Percentiles rank a stretch among this genome's conserved stretches.
phyloP scores from a whole-genome alignment of 2,797 vertebrate genomes.

The Myotis myotis region DNA sequence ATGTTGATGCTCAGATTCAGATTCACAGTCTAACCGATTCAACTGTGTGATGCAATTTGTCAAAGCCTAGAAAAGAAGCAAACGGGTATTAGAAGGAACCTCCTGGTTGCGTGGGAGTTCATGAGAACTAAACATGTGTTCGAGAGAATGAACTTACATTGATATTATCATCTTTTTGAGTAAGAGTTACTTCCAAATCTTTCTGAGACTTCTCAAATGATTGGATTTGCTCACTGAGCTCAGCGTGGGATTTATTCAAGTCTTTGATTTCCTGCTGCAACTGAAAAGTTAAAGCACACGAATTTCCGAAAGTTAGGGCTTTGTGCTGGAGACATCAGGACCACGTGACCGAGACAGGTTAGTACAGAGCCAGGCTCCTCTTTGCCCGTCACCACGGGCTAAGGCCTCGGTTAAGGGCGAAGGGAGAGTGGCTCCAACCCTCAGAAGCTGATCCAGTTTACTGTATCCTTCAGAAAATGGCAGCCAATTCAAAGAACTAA shows the following conservation, averaged over 20 bases:
- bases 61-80: slow-evolving; percentile 88
- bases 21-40: slow-evolving; percentile 87
- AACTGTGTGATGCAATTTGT: slow-evolving; percentile 93
- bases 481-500: not conserved
- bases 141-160: slow-evolving; percentile 85
- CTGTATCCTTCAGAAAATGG: not conserved
- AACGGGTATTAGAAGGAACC: not conserved
- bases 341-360: not conserved
- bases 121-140: not conserved
- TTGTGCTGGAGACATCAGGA: not conserved
- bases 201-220: slow-evolving; percentile 92
- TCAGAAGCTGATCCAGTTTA: not conserved
- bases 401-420: not conserved
- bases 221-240: slow-evolving; percentile 92
- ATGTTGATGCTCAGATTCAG: slow-evolving; percentile 76
- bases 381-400: not conserved
- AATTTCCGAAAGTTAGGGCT: not conserved
- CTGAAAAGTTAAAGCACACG: slow-evolving; percentile 80
- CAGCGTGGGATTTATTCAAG: slow-evolving; percentile 92
- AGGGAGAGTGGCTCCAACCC: not conserved
- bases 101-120: not conserved
- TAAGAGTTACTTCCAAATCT: slow-evolving; percentile 91
- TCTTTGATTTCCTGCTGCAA: slow-evolving; percentile 89
- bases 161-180: slow-evolving; percentile 94
- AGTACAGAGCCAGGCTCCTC: not conserved